Evolutionary conservation across 2,113 vertebrate species (phyloP), one percentile per base, ranked within the genome.

Genomic region (Chionis minor): DNA sequence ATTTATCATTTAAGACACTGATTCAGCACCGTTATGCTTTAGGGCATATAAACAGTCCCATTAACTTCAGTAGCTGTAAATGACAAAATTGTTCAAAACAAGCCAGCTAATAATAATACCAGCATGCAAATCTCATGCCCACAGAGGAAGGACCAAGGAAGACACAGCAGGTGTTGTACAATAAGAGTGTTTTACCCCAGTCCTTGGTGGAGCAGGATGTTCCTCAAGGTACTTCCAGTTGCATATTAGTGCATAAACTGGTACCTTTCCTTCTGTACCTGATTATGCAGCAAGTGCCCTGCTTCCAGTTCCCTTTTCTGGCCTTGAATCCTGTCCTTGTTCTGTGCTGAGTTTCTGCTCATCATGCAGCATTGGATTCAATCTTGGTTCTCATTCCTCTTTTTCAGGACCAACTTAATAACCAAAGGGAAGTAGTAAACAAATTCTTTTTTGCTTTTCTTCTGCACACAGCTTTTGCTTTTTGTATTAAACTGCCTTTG

Each of bases 1-100:
- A 67, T 71, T 84, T 89, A 84, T 94, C 56, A 84, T 83, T 92
- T 92, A 74, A 89, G 84, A 88, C 59, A 80, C 38, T 67, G 63
- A 79, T 91, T 92, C 77, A 91, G 9, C 55, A 86, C 26, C 81
- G 26, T 65, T 89, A 47, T 79, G 42, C 73, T 94, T 95, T 81
- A 27, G 21, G 65, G 44, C 45, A 71, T 63, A 56, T 71, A 84
- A 92, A 89, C 20, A 61, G 56, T 82, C 22, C 28, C 40, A 75
- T 84, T 81, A 78, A 63, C 32, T 84, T 91, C 65, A 79, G 44
- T 62, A 78, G 24, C 30, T 69, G 30, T 23, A 73, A 56, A 62
- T 88, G 42, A 92, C 33, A 89, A 91, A 66, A 66, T 32, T 66
- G 14, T 54, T 91, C 47, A 78, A 84, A 94, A 28, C 18, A 87